Conservation (phyloP, 1,140 invertebrate genomes). For the Aphelenchoides avenae region DNA sequence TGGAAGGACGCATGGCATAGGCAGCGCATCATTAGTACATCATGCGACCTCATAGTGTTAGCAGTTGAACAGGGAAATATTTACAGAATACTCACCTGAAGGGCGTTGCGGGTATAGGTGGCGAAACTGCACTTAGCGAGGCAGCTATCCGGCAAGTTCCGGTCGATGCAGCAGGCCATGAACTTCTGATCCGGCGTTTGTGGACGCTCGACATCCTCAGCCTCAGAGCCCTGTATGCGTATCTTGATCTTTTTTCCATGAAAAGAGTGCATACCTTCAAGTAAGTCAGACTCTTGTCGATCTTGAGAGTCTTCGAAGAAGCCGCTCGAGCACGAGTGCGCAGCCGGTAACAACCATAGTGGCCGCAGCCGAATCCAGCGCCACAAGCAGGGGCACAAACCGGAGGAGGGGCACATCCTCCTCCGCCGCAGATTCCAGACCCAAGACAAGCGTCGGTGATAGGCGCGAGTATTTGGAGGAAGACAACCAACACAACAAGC, state of each 20-base stretch:
- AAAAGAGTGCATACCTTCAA: too few relatives aligned
- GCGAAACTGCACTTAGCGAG: conserved; percentile 48
- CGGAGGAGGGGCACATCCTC: conserved; percentile 1
- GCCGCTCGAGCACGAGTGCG: conserved; percentile 39
- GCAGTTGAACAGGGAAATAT: conserved; percentile 5
- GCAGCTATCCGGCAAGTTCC: conserved; percentile 48
- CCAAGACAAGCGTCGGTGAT: conserved; percentile 38
- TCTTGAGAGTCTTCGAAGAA: conserved; percentile 42
- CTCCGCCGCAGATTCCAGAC: conserved; percentile 36
- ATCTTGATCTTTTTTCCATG: too few relatives aligned
- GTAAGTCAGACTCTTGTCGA: conserved; percentile 4
- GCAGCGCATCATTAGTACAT: conserved; percentile 8
- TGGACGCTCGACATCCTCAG: too few relatives aligned
- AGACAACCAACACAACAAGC: conserved; percentile 4
- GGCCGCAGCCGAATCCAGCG: conserved; percentile 24
- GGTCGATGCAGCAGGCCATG: conserved; percentile 49
- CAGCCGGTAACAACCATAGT: conserved; percentile 42
- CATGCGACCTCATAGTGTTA: background rate
- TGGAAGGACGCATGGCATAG: conserved; percentile 47
- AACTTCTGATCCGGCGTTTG: conserved; percentile 48
- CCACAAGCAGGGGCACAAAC: conserved; percentile 4
- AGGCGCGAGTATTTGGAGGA: conserved; percentile 8
- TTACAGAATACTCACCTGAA: conserved; percentile 19
- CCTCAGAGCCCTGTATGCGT: too few relatives aligned
- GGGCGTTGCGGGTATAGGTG: conserved; percentile 43